Evolutionary conservation across 2,797 vertebrate genomes (phyloP).

Genomic region (Leuciscus waleckii): DNA sequence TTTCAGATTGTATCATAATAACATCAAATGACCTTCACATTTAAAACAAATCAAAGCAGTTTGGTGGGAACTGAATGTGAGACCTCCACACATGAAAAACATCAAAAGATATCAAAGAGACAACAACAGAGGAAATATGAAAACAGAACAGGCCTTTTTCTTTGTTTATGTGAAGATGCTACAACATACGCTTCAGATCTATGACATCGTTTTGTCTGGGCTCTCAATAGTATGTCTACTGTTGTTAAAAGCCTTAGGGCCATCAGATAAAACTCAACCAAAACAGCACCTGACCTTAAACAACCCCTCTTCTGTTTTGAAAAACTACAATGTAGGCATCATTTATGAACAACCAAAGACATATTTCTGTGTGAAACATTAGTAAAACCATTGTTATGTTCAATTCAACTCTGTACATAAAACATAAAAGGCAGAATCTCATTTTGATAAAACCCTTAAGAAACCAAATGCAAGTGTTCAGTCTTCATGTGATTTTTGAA

Average conservation of each 20-base stretch:
- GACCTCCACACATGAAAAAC: background rate
- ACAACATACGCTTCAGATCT: constrained; percentile 27
- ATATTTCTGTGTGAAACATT: background rate
- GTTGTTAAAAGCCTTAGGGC: constrained; percentile 1
- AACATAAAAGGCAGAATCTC: background rate
- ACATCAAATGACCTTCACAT: constrained; percentile 6
- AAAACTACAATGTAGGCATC: background rate
- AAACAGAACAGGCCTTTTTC: constrained; percentile 6
- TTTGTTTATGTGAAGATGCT: constrained; percentile 15
- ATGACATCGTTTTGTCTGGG: constrained; percentile 18
- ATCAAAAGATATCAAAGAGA: constrained; percentile 33
- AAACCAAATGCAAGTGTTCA: background rate
- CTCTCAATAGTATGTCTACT: constrained; percentile 4
- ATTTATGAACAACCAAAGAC: background rate
- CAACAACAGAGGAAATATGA: constrained; percentile 10
- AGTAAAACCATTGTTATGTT: background rate
- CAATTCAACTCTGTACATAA: background rate
- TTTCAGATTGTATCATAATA: background rate
- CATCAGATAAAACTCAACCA: constrained; percentile 7
- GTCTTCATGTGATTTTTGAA: background rate
- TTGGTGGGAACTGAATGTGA: background rate
- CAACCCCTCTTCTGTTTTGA: background rate
- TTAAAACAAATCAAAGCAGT: constrained; percentile 13
- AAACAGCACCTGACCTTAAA: constrained; percentile 2
- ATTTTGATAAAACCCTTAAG: background rate